phyloP scores from a whole-genome alignment of 2,888 invertebrate species.

The Macrophya alboannulata region DNA sequence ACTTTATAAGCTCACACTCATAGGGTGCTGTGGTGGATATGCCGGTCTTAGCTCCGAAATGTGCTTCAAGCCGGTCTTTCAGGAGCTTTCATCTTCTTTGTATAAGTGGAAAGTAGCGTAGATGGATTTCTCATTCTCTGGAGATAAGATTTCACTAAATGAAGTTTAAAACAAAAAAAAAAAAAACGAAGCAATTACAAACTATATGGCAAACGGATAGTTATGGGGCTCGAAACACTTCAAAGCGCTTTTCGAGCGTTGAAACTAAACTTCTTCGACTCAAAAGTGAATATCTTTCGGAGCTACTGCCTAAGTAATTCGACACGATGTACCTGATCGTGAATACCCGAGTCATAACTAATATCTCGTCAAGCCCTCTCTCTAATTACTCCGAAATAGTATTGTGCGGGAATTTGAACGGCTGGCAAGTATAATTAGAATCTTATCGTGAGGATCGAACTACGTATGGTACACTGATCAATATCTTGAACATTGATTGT shows the following conservation, averaged over 20 bases:
- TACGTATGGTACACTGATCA: neutral
- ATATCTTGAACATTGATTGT: neutral
- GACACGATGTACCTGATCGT: neutral
- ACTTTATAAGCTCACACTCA: no score
- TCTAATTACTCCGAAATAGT: neutral
- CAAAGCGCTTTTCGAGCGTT: neutral
- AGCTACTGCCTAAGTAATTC: neutral
- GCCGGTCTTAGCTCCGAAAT: neutral
- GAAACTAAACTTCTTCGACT: neutral
- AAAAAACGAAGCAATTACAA: neutral
- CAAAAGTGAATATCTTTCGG: neutral
- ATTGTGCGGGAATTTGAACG: neutral
- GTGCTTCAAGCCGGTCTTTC: neutral
- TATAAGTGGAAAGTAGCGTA: neutral
- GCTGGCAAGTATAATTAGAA: constrained; percentile 12
- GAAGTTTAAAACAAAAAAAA: neutral
- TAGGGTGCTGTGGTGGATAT: neutral
- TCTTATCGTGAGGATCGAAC: neutral
- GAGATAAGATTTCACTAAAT: neutral
- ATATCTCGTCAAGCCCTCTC: neutral
- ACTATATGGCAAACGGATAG: neutral
- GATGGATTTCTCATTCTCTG: neutral
- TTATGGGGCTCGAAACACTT: neutral
- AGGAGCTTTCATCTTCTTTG: neutral
- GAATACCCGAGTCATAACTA: neutral